Evolutionary conservation across 2,797 vertebrate genomes (phyloP).

Genomic region (Sternarchorhynchus goeldii): DNA sequence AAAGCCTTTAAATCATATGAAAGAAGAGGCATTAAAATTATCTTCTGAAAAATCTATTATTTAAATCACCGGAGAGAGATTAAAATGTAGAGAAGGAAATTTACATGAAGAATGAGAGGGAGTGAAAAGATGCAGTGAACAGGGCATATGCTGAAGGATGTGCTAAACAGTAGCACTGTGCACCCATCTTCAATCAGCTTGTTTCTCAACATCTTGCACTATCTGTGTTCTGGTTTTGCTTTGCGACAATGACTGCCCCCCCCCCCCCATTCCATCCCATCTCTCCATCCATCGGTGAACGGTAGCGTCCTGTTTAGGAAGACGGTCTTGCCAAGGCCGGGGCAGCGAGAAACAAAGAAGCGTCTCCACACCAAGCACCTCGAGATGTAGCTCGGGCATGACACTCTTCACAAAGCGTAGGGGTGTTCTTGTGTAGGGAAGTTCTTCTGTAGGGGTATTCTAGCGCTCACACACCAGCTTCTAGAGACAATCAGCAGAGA

Average conservation of each 20-base stretch:
- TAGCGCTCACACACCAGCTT: conserved; percentile 69
- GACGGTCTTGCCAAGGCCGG: conserved; percentile 54
- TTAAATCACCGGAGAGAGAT: conserved; percentile 14
- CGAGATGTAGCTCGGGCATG: background rate
- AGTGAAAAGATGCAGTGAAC: conserved; percentile 62
- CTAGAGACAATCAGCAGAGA: conserved; percentile 82
- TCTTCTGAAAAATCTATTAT: background rate
- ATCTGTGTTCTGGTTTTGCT: conserved; percentile 69
- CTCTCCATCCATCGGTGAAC: conserved; percentile 31
- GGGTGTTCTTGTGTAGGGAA: conserved; percentile 60
- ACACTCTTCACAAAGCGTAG: conserved; percentile 59
- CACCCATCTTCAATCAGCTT: conserved; percentile 37
- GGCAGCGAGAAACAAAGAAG: conserved; percentile 64
- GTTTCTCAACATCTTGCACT: conserved; percentile 62
- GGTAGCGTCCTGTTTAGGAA: conserved; percentile 39
- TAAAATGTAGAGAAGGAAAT: background rate
- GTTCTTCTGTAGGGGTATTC: too few species aligned
- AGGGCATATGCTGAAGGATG: conserved; percentile 70
- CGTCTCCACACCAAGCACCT: conserved; percentile 21
- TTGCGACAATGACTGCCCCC: conserved; percentile 61
- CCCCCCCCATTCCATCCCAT: conserved; percentile 46
- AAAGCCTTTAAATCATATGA: conserved; percentile 6
- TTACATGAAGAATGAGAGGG: background rate
- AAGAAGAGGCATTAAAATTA: background rate
- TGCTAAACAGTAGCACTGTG: conserved; percentile 67